Evolutionary conservation across 2,797 vertebrate genomes (phyloP).

Genomic region (Acropternis orthonyx): DNA sequence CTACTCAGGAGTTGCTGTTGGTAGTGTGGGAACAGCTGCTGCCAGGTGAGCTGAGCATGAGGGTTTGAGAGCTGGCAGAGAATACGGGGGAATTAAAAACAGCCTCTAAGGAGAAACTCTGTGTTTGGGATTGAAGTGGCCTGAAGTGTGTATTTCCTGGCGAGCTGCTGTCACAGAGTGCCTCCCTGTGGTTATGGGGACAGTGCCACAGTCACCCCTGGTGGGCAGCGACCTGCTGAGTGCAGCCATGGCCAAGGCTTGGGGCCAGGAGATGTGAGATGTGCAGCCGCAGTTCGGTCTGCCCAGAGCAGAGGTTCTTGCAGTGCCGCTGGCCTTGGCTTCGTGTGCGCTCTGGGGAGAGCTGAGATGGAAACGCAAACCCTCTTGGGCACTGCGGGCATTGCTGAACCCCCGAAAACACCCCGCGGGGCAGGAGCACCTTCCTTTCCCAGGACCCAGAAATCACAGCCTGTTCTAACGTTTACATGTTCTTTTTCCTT

Average conservation of each 20-base stretch:
- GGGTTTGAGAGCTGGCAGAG: neutral
- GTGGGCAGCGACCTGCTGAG: neutral
- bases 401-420: neutral
- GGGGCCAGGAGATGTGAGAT: neutral
- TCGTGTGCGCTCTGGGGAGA: neutral
- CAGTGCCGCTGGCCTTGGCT: rapidly evolving
- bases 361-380: neutral
- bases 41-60: neutral
- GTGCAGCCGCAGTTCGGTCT: neutral
- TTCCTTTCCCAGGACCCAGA: neutral
- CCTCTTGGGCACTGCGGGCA: neutral
- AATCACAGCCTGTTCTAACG: neutral
- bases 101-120: neutral
- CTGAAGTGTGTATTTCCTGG: rapidly evolving
- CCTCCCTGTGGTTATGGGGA: slow-evolving; percentile 33
- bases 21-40: neutral
- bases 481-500: slow-evolving; percentile 36
- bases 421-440: neutral
- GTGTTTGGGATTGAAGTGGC: rapidly evolving
- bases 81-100: neutral
- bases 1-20: neutral
- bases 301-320: neutral
- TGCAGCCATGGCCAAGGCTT: neutral
- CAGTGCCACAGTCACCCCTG: neutral
- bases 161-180: slow-evolving; percentile 4